A percentile compares a stretch with the other conserved stretches of the same genome.
phyloP scores from a whole-genome alignment of 2,113 vertebrate genomes.

The Psittacus erithacus region DNA sequence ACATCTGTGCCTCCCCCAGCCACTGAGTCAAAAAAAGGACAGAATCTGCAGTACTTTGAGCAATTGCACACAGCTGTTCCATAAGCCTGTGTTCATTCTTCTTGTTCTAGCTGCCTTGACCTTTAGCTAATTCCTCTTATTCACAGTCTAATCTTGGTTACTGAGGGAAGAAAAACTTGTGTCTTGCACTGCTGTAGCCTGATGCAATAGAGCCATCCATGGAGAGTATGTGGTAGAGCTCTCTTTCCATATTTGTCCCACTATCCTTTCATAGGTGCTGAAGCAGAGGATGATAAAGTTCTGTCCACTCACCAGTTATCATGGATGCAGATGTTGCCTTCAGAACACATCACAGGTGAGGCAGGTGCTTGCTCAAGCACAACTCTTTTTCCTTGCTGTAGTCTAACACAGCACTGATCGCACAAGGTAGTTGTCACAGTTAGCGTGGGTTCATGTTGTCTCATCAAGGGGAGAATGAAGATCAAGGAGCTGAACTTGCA shows the following conservation, averaged over 20 bases:
- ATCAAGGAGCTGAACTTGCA: neutral
- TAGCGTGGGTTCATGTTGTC: neutral
- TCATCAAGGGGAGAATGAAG: neutral
- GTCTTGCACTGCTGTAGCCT: neutral
- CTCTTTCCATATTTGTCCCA: neutral
- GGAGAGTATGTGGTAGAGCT: neutral
- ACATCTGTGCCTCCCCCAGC: neutral
- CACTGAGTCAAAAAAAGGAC: neutral
- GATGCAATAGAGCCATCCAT: neutral
- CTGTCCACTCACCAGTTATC: neutral
- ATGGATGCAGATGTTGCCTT: neutral
- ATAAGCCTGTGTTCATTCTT: slow-evolving; percentile 29
- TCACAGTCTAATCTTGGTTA: slow-evolving; percentile 42
- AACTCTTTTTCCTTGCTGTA: neutral
- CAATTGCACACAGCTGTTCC: slow-evolving; percentile 52
- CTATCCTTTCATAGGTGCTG: neutral
- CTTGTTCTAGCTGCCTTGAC: slow-evolving; percentile 42
- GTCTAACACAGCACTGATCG: neutral
- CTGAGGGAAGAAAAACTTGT: neutral
- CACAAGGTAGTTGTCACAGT: neutral
- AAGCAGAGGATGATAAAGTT: neutral
- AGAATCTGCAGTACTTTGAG: slow-evolving; percentile 25
- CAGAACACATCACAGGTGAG: neutral
- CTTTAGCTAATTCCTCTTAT: slow-evolving; percentile 62
- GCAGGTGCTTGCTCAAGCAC: neutral